Evolutionary conservation across 2,797 vertebrate species (phyloP), one percentile per base, ranked within the genome.

Genomic region (Aratinga solstitialis): DNA sequence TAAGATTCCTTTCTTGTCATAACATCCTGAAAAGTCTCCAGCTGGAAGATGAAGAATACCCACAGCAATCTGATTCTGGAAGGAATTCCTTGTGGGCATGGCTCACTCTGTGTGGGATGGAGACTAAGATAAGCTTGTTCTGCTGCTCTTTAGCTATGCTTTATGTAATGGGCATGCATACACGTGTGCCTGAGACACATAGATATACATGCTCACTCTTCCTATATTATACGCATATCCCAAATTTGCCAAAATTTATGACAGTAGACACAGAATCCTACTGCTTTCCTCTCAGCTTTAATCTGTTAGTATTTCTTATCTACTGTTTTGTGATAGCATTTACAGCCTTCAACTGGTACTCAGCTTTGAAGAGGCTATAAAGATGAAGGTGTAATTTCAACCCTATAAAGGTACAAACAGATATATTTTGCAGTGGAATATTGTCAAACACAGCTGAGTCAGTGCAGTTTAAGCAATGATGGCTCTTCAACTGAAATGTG

Each of bases 1-100:
- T 51, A 83, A 83, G 48, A 89, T 79, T 79, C 80, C 66, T 78
- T 86, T 69, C 30, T 40, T 43, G 24, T 38, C 51, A 27, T 14
- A 76, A 84, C 48, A 84, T 48, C 59, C 75, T 48, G 59, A 86
- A 71, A 68, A 78, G 84, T 13, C 19, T 82, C 67, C 59, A 72
- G 86, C 73, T 72, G 22, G 7, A 43, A 38, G 38, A 66, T 8
- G 38, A 36, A 61, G 51, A 2, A 2, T 54, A 62, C 50, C n/a
- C 50, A 7, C 77, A 50, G 36, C 40, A 72, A 34, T 50, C 5
- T 51, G 32, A 53, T 67, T 43, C 66, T 30, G 8, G 43, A 63
- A 65, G 50, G 26, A 86, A 90, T 45, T 65, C 65, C 43, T 38
- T 1, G 0, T 12, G 2, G n/a, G 19, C 38, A 67, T 1, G 3